Percentiles rank a stretch among this genome's conserved stretches.
Evolutionary conservation across 2,113 vertebrate species (phyloP).

Genomic region (Oriolus oriolus): DNA sequence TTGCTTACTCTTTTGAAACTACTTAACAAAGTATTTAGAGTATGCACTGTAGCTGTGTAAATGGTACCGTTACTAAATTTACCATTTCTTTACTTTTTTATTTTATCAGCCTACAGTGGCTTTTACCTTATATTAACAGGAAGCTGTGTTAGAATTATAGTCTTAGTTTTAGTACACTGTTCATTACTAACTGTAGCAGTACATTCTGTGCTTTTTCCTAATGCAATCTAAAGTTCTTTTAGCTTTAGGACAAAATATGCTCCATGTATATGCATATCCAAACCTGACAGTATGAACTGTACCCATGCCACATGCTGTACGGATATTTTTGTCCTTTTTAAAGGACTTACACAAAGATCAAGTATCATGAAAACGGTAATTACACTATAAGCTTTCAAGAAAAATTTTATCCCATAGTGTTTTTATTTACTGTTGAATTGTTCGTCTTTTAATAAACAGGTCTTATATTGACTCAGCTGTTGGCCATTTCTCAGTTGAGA

Average conservation of each 20-base stretch:
- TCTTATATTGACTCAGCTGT: neutral
- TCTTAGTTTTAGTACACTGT: neutral
- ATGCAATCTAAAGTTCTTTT: neutral
- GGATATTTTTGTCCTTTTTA: neutral
- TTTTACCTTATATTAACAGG: neutral
- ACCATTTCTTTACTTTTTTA: neutral
- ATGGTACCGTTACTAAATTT: neutral
- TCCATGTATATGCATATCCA: neutral
- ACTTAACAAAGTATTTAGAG: neutral
- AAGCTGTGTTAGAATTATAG: neutral
- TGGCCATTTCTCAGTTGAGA: neutral
- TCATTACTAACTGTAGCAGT: neutral
- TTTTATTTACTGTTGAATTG: neutral
- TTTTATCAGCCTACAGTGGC: neutral
- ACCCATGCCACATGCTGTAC: neutral
- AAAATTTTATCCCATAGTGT: neutral
- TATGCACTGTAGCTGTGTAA: neutral
- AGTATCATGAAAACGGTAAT: neutral
- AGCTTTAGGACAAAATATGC: neutral
- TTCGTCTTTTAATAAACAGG: neutral
- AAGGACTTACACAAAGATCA: neutral
- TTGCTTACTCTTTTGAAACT: neutral
- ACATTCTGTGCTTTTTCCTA: neutral
- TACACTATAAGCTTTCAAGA: neutral
- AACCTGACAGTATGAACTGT: neutral